These are phyloP conservation scores for Microcebus jonahi DNA, from an alignment of 2,113 vertebrate genomes.

Conservation along the genomic window DNA sequence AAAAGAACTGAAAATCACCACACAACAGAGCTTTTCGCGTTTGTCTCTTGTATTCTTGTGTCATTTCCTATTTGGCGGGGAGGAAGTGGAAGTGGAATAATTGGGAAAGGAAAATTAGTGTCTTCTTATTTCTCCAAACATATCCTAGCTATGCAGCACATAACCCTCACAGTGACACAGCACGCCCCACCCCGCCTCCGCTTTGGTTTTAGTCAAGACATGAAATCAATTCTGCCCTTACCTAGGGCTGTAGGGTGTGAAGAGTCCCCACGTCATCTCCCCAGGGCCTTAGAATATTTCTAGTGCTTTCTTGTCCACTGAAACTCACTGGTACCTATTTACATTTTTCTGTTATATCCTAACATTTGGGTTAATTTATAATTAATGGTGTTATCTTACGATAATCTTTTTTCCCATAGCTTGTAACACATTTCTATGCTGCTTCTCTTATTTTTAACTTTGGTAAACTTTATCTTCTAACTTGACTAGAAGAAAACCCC, in stretches of 20 bases:
- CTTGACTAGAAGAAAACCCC: neutral
- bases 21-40: neutral
- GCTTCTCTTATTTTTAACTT: neutral
- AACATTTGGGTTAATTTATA: neutral
- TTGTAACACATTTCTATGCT: neutral
- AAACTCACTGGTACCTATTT: neutral
- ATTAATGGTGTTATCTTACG: neutral
- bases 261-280: neutral
- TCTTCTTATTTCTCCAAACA: neutral
- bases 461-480: neutral
- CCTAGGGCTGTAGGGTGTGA: accelerated
- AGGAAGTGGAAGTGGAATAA: neutral
- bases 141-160: neutral
- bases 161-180: too few relatives aligned
- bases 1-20: neutral
- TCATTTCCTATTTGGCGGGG: neutral
- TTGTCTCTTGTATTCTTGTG: neutral
- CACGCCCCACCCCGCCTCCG: neutral
- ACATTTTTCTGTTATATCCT: neutral
- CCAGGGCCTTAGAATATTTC: neutral
- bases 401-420: neutral
- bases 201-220: neutral
- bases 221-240: neutral
- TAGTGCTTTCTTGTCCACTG: neutral
- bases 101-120: neutral